Evolutionary conservation across 2,888 invertebrate genomes (phyloP), one percentile per base, ranked within the genome.

Genomic region (Rotaria sp.): DNA sequence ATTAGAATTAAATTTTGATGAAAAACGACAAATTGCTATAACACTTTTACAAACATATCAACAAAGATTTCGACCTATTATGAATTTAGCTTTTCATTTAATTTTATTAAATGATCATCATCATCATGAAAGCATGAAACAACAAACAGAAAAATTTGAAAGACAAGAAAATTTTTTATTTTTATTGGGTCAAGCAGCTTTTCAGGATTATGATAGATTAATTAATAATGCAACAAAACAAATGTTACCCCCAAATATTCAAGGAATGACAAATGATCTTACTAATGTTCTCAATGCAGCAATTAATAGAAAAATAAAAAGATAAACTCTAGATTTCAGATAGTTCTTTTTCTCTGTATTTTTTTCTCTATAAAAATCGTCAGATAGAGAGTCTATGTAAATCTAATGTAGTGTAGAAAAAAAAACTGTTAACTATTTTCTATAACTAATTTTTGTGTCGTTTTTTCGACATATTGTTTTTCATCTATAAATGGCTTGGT

Each of bases 1-100:
- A 80, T 45, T 80, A 41, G 26, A 80, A n/a, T n/a, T 80, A n/a
- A 80, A 80, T 45, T 80, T 80, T 45, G 80, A 80, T 80, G 80
- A 80, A n/a, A 80, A 80, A 45, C 24, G 45, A 45, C 45, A 45
- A 45, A 45, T 80, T 41, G 80, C 80, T 2, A 80, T 45, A 15
- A 80, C 80, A 80, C 26, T 80, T 24, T 80, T 80, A 45, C n/a
- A 41, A 45, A 80, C 80, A 41, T 80, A 45, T 80, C 80, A 80
- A 45, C 80, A 80, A 45, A 18, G 80, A 26, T 80, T 80, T 80
- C 80, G 80, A 13, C 13, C 45, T 15, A 80, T 80, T 45, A 80
- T 80, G 80, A 45, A 80, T 45, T 41, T 26, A n/a, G 24, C 80
- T 1, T 80, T 80, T 45, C 80, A 80, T 80, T 80, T 80, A 45